Percentiles rank a stretch among this genome's conserved stretches.
These are phyloP conservation scores for Chaetorhynchus papuensis DNA, from an alignment of 2,113 vertebrate species.

Conservation along the genomic window DNA sequence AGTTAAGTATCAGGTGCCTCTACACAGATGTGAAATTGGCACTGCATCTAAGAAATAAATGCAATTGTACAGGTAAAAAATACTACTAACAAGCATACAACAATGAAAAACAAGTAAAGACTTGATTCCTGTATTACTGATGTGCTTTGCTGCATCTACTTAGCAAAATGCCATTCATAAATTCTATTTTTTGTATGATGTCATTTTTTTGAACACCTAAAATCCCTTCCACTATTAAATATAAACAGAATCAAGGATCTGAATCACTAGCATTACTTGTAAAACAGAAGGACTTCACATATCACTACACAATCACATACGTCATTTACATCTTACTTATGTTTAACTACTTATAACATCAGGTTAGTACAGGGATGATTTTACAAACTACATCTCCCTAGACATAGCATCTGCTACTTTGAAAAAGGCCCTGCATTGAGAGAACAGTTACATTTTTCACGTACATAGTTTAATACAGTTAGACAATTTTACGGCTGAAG, in stretches of 20 bases:
- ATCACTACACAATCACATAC: background rate
- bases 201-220: background rate
- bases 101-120: background rate
- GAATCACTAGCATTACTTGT: background rate
- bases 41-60: background rate
- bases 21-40: background rate
- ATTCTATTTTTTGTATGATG: background rate
- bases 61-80: background rate
- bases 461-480: background rate
- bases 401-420: background rate
- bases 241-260: background rate
- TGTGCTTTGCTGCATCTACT: background rate
- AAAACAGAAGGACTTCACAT: background rate
- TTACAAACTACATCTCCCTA: background rate
- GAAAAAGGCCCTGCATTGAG: background rate
- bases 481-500: background rate
- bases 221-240: background rate
- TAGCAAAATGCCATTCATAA: background rate
- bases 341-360: background rate
- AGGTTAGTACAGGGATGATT: background rate
- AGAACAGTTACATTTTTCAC: background rate
- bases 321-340: background rate
- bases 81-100: background rate
- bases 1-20: background rate
- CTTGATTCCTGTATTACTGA: background rate